Conservation (phyloP, 2,888 invertebrate species). For the Platycheirus rosarum region DNA sequence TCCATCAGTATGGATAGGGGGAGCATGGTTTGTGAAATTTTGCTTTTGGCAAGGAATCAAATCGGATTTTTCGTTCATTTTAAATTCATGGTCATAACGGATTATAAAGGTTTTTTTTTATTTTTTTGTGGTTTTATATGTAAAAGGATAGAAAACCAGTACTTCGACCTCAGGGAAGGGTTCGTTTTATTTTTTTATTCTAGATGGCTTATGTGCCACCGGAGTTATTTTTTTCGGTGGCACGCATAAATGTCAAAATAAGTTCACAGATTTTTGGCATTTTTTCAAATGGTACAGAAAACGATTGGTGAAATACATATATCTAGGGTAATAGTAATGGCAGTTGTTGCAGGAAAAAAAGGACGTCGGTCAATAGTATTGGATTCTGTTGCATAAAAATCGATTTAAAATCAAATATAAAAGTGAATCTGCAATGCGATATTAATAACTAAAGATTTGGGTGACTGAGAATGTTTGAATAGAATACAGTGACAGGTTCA, state of each 20-base stretch:
- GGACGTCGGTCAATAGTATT: neutral
- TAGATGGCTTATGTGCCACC: constrained; percentile 32
- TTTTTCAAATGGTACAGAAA: constrained; percentile 33
- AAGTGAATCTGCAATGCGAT: neutral
- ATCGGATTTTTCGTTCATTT: constrained; percentile 73
- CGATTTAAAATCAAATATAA: neutral
- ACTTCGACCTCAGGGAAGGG: constrained; percentile 38
- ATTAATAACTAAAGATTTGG: too few relatives aligned
- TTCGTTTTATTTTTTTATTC: constrained; percentile 12
- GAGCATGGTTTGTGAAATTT: constrained; percentile 44
- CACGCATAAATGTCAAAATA: constrained; percentile 43
- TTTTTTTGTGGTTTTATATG: constrained; percentile 13
- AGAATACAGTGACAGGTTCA: too few relatives aligned
- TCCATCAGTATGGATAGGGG: neutral
- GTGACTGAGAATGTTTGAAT: too few relatives aligned
- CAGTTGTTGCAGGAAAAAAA: neutral
- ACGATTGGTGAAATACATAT: neutral
- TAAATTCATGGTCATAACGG: constrained; percentile 71
- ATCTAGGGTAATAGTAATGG: constrained; percentile 18
- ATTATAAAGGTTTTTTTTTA: constrained; percentile 52
- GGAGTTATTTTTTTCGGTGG: constrained; percentile 38
- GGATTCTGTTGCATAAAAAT: constrained; percentile 13
- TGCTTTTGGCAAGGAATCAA: constrained; percentile 67
- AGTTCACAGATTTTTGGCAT: constrained; percentile 41
- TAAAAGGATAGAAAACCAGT: constrained; percentile 1